Evolutionary conservation across 2,113 vertebrate genomes (phyloP).

Genomic region (Dermatemys mawii): DNA sequence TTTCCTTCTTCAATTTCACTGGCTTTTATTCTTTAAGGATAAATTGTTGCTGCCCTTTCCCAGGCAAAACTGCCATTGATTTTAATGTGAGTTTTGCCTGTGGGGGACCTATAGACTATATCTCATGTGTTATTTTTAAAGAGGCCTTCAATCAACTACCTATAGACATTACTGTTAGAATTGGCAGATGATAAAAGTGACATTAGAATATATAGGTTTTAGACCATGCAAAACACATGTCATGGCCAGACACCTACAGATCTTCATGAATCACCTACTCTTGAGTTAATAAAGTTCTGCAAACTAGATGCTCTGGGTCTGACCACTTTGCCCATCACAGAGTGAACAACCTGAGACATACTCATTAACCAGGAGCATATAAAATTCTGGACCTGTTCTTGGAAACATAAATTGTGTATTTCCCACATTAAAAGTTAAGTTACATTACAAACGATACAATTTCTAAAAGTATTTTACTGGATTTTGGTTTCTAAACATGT

Average conservation of each 20-base stretch:
- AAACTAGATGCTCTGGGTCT: not conserved
- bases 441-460: not conserved
- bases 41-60: not conserved
- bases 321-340: not conserved
- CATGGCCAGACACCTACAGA: conserved; percentile 3
- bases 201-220: not conserved
- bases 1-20: not conserved
- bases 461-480: not conserved
- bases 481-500: not conserved
- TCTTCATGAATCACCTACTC: not conserved
- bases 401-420: not conserved
- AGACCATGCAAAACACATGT: conserved; percentile 31
- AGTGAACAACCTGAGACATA: not conserved
- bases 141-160: not conserved
- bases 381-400: not conserved
- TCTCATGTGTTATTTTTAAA: not conserved
- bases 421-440: not conserved
- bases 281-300: not conserved
- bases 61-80: not conserved
- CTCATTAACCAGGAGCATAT: not conserved
- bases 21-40: not conserved
- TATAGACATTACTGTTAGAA: conserved; percentile 5
- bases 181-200: not conserved
- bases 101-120: not conserved
- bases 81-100: not conserved